Evolutionary conservation across 2,888 invertebrate species (phyloP).

Genomic region (Clivina fossor): DNA sequence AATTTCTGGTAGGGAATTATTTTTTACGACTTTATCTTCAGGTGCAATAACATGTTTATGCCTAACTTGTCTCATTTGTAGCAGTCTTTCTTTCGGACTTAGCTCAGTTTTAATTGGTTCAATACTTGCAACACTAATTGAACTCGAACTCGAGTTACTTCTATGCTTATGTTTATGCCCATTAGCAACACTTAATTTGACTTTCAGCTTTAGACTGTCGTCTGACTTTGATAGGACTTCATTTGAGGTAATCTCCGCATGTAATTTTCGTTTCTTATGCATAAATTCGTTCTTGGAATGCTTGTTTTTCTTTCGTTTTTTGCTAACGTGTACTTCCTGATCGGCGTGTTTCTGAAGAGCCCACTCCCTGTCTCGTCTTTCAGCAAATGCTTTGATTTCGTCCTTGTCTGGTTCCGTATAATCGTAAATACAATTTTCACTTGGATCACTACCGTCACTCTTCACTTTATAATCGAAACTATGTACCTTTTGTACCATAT

Average conservation of each 20-base stretch:
- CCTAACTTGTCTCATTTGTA: conserved; percentile 53
- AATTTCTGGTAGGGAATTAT: neutral
- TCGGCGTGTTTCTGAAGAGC: conserved; percentile 50
- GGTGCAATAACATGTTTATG: conserved; percentile 47
- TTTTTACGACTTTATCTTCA: conserved; percentile 45
- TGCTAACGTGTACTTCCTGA: conserved; percentile 50
- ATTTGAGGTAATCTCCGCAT: conserved; percentile 57
- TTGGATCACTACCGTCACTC: neutral
- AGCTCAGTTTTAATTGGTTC: conserved; percentile 39
- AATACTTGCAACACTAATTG: conserved; percentile 15
- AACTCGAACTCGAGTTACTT: conserved; percentile 41
- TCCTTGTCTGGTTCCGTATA: conserved; percentile 52
- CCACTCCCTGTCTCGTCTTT: conserved; percentile 53
- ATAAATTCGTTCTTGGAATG: conserved; percentile 57
- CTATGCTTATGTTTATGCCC: conserved; percentile 53
- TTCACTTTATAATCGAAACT: conserved; percentile 20
- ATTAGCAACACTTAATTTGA: conserved; percentile 55
- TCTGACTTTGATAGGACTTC: conserved; percentile 47
- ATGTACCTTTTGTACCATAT: neutral
- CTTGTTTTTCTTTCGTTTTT: conserved; percentile 60
- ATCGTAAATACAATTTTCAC: conserved; percentile 47
- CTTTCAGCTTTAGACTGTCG: conserved; percentile 57
- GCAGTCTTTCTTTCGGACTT: conserved; percentile 50
- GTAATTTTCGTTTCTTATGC: conserved; percentile 57
- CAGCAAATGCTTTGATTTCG: conserved; percentile 52